phyloP scores from a whole-genome alignment of 1,140 invertebrate genomes.

The Vanessa tameamea region DNA sequence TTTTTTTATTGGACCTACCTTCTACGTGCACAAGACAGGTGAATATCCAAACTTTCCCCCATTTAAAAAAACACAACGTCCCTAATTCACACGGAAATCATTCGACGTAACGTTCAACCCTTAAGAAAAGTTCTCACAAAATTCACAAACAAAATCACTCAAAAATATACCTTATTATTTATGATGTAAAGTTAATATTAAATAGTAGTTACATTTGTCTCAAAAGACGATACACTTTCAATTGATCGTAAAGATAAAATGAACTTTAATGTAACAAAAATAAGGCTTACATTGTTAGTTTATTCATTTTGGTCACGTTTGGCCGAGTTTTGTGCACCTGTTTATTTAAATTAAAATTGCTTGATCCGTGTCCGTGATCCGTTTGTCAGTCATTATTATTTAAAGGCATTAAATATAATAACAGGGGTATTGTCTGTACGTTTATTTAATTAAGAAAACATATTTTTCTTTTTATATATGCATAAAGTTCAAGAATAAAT shows the following conservation, averaged over 20 bases:
- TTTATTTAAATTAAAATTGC: slow-evolving; percentile 20
- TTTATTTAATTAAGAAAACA: not conserved
- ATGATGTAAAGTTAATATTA: not conserved
- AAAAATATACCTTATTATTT: not conserved
- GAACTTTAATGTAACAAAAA: not conserved
- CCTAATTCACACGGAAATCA: slow-evolving; percentile 17
- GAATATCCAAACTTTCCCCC: not conserved
- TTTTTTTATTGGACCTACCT: no score
- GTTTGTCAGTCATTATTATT: slow-evolving; percentile 13
- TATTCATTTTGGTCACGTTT: slow-evolving; percentile 4
- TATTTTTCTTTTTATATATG: not conserved
- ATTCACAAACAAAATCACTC: not conserved
- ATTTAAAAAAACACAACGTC: not conserved
- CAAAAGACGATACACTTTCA: not conserved
- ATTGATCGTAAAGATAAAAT: not conserved
- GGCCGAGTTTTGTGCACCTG: slow-evolving; percentile 25
- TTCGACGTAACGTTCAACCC: slow-evolving; percentile 6
- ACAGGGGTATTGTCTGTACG: no score
- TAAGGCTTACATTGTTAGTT: not conserved
- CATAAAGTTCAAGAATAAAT: no score
- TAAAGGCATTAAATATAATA: not conserved
- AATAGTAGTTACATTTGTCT: not conserved
- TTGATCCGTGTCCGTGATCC: slow-evolving; percentile 20
- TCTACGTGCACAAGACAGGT: not conserved
- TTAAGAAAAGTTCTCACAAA: slow-evolving; percentile 17